These are phyloP conservation scores for Oenanthe oenanthe DNA, from an alignment of 2,113 vertebrate species.

Conservation along the genomic window DNA sequence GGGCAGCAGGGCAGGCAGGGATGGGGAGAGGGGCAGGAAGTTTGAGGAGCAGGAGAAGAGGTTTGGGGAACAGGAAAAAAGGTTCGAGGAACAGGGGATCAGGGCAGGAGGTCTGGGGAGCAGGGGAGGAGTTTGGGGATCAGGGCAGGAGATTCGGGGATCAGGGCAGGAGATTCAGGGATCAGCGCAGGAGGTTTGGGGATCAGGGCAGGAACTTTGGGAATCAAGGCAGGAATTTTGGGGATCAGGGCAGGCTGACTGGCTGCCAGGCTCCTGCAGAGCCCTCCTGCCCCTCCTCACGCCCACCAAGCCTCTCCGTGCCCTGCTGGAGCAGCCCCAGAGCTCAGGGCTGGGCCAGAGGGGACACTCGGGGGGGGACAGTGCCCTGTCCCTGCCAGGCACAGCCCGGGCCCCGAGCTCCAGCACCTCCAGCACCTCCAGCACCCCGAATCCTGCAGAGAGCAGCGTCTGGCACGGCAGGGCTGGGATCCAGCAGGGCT, in stretches of 20 bases:
- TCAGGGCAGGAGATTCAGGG: not conserved
- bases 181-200: not conserved
- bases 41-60: not conserved
- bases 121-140: too few species aligned
- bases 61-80: not conserved
- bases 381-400: too few species aligned
- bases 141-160: not conserved
- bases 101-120: not conserved
- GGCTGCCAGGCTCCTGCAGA: not conserved
- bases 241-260: too few species aligned
- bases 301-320: constrained; percentile 1
- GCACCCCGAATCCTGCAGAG: not conserved
- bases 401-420: too few species aligned
- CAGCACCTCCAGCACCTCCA: too few species aligned
- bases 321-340: rapidly evolving
- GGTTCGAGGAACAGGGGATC: too few species aligned
- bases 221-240: too few species aligned
- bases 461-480: not conserved
- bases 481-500: not conserved
- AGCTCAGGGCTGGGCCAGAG: not conserved
- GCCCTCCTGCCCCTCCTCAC: not conserved
- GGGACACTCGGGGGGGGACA: not conserved
- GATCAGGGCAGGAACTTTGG: not conserved
- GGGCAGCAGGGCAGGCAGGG: not conserved
- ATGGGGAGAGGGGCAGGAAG: not conserved